Percentiles rank a stretch among this genome's conserved stretches.
Evolutionary conservation across 2,888 invertebrate genomes (phyloP).

Genomic region (Silvanus unidentatus): DNA sequence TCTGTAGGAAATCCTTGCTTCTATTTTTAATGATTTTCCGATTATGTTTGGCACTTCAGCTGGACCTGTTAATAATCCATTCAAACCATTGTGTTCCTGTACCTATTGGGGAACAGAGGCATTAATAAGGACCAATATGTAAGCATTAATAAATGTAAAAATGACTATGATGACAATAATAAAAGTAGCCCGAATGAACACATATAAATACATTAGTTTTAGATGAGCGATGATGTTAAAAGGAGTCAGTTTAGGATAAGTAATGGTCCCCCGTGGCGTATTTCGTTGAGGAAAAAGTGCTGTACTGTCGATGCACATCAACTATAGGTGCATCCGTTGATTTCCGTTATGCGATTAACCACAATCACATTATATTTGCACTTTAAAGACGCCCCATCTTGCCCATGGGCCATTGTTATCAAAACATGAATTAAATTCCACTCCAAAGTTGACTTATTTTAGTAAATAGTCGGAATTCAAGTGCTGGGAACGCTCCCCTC

Average conservation of each 20-base stretch:
- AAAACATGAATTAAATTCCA: conserved; percentile 30
- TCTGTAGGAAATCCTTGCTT: too few relatives aligned
- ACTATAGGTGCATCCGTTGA: conserved; percentile 42
- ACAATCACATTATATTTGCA: conserved; percentile 44
- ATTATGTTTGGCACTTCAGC: too few relatives aligned
- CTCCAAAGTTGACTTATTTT: too few relatives aligned
- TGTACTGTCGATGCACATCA: conserved; percentile 36
- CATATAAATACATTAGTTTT: conserved; percentile 42
- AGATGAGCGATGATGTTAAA: conserved; percentile 40
- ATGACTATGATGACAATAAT: conserved; percentile 25
- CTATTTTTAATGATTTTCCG: too few relatives aligned
- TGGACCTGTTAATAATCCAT: too few relatives aligned
- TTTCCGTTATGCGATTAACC: conserved; percentile 47
- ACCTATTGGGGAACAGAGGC: too few relatives aligned
- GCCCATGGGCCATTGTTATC: conserved; percentile 30
- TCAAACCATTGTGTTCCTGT: too few relatives aligned
- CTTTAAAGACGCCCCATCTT: conserved; percentile 20
- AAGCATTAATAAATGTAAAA: too few relatives aligned
- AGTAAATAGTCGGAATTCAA: too few relatives aligned
- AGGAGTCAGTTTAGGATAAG: conserved; percentile 47
- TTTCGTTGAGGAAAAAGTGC: conserved; percentile 28
- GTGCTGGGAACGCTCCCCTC: too few relatives aligned
- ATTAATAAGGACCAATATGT: too few relatives aligned
- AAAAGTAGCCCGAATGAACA: conserved; percentile 28
- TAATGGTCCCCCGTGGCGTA: conserved; percentile 42